Base-by-base conservation (phyloP, 2,113 vertebrate genomes). In the Blennius ocellaris region DNA sequence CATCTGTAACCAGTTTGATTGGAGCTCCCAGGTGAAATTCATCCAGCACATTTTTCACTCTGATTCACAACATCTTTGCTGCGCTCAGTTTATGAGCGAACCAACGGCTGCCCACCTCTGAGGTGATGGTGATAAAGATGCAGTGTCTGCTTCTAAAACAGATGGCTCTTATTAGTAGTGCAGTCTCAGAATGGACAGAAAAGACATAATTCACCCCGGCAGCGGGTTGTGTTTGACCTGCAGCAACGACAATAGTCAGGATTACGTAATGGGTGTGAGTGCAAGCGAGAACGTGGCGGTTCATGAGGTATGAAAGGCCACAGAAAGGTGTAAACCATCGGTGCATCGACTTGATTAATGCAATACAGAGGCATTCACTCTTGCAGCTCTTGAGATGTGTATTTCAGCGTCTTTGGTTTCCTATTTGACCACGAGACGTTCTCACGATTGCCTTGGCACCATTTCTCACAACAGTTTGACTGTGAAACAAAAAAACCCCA, bases 201-300 rank as follows among this genome's bases (percentile, higher is more conserved):
- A 39, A 60, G 38, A 17, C 60, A 48, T 69, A 41, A 77, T 74
- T 59, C 60, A 73, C 17, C 59, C 54, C 49, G 11, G 11, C 47
- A 78, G 73, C 62, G 62, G 61, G 52, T 60, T 69, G 58, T 69
- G 11, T 8, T 70, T 68, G 76, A 73, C 56, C 67, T 16, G 40
- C 66, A 82, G 81, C 79, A 65, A 54, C 50, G 70, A 59, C 55
- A 67, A 66, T 61, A 68, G 78, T 73, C 39, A 73, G 45, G 41
- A 62, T 81, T 74, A 66, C 65, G 54, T 69, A 84, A 87, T 41
- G 57, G 10, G 58, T 73, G 69, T n/a, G 53, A 70, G 73, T 3
- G 62, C 4, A 17, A 51, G 61, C 74, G 43, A 71, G 59, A 67
- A 57, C 66, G 48, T 69, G 65, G 69, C 60, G 77, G 45, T 65